These are phyloP conservation scores for Hofmannophila pseudospretella DNA, from an alignment of 2,888 invertebrate species.

Conservation along the genomic window DNA sequence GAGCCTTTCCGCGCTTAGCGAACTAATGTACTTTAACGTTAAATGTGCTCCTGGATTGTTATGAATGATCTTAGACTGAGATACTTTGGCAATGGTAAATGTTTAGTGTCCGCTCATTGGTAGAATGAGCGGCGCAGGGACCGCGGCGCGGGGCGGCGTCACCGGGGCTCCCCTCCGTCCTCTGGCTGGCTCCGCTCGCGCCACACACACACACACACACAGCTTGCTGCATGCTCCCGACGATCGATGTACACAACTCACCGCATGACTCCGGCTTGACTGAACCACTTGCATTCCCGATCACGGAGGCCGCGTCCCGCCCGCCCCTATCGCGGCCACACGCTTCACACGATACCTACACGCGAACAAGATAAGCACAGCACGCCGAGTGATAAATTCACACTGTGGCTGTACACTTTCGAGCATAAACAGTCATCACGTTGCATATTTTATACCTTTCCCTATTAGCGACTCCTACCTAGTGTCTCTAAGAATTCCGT, in stretches of 20 bases:
- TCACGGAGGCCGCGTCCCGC: slow-evolving; percentile 61
- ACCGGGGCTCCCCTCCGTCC: slow-evolving; percentile 47
- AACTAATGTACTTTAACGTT: background rate
- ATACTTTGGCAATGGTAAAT: background rate
- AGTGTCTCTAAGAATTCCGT: slow-evolving; percentile 57
- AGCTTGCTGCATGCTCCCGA: slow-evolving; percentile 68
- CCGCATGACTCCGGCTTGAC: slow-evolving; percentile 68
- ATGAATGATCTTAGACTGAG: too few species aligned
- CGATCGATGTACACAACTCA: slow-evolving; percentile 62
- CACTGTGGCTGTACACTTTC: slow-evolving; percentile 60
- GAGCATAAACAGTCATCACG: slow-evolving; percentile 67
- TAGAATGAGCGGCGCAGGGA: background rate
- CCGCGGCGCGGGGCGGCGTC: slow-evolving; percentile 49
- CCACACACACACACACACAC: slow-evolving; percentile 62
- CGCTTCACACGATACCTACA: slow-evolving; percentile 73
- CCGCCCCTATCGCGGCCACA: slow-evolving; percentile 45
- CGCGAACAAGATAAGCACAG: slow-evolving; percentile 70
- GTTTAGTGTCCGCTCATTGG: background rate
- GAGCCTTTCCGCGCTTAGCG: slow-evolving; percentile 51
- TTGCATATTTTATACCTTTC: slow-evolving; percentile 78
- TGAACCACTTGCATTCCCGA: slow-evolving; percentile 75
- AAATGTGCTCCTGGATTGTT: background rate
- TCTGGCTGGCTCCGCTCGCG: slow-evolving; percentile 76
- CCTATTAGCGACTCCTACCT: slow-evolving; percentile 69
- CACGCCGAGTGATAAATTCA: slow-evolving; percentile 48